phyloP scores from a whole-genome alignment of 2,113 vertebrate genomes.

The Nipponia nippon region DNA sequence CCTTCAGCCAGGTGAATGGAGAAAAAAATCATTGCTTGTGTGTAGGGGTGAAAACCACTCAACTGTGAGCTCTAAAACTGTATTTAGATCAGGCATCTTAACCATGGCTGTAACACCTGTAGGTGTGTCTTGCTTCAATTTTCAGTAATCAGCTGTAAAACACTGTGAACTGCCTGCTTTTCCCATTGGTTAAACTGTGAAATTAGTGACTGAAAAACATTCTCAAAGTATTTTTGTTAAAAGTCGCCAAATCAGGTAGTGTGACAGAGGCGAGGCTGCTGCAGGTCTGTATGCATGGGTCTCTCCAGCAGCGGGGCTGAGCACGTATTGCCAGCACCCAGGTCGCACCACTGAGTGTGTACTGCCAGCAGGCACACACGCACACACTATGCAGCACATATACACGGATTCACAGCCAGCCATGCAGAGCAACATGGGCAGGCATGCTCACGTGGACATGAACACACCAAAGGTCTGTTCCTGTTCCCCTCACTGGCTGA shows the following conservation, averaged over 20 bases:
- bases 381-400: fast-evolving
- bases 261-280: not conserved
- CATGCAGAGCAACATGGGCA: not conserved
- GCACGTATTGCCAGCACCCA: not conserved
- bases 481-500: not conserved
- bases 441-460: fast-evolving
- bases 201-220: not conserved
- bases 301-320: not conserved
- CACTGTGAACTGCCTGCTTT: not conserved
- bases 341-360: not conserved
- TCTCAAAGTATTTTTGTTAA: not conserved
- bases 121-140: not conserved
- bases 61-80: fast-evolving
- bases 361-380: fast-evolving
- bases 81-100: not conserved
- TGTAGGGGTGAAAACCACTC: not conserved
- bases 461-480: not conserved
- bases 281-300: fast-evolving
- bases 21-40: not conserved
- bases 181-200: not conserved
- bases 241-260: not conserved
- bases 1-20: not conserved
- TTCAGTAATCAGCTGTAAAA: not conserved
- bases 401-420: fast-evolving
- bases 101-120: not conserved